Conservation (phyloP, 2,888 invertebrate species). For the Epistrophe eligans region DNA sequence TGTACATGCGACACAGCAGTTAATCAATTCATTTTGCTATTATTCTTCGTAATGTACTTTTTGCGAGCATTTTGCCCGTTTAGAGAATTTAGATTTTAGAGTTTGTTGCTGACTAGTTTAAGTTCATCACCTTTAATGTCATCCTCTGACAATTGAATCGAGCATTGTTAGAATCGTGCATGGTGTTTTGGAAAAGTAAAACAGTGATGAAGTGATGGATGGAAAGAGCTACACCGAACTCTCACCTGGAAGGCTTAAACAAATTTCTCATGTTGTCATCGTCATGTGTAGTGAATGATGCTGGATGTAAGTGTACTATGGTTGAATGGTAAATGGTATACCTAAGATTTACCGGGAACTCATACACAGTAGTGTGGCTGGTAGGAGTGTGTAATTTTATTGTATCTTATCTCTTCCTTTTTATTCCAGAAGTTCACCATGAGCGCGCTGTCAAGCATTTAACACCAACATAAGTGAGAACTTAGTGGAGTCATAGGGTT, state of each 20-base stretch:
- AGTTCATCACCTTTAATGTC: constrained; percentile 66
- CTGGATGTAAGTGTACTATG: not conserved
- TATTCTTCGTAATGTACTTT: not conserved
- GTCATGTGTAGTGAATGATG: not conserved
- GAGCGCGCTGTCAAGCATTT: constrained; percentile 54
- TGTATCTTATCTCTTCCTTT: constrained; percentile 41
- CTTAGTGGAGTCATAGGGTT: constrained; percentile 46
- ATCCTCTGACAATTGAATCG: constrained; percentile 61
- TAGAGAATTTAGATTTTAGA: constrained; percentile 42
- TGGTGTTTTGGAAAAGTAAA: not conserved
- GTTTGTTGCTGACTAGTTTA: constrained; percentile 54
- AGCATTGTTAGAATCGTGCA: constrained; percentile 31
- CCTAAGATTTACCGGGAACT: not conserved
- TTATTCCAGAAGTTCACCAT: constrained; percentile 42
- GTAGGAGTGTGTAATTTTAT: constrained; percentile 36
- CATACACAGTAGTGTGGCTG: not conserved
- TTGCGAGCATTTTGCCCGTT: constrained; percentile 34
- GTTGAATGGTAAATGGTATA: too few species aligned
- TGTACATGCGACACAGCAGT: not conserved
- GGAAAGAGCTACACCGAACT: not conserved
- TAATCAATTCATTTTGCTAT: not conserved
- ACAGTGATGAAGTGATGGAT: constrained; percentile 9
- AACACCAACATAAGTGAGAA: constrained; percentile 64
- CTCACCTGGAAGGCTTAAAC: constrained; percentile 10
- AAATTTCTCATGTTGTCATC: constrained; percentile 1